These are phyloP conservation scores for Andrena flavipes DNA, from an alignment of 2,888 invertebrate species.

Conservation along the genomic window DNA sequence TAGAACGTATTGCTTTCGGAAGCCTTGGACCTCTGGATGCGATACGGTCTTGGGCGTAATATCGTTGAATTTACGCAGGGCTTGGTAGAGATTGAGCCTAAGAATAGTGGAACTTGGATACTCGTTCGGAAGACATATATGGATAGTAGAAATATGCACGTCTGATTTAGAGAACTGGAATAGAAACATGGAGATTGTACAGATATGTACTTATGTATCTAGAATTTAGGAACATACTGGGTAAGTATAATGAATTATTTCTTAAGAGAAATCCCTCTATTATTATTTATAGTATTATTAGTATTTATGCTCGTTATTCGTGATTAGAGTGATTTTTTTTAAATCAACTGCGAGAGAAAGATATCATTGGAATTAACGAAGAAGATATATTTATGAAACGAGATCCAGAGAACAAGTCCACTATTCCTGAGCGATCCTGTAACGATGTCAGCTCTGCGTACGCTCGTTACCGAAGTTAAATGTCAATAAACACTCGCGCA, in stretches of 20 bases:
- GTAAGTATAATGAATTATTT: too few relatives aligned
- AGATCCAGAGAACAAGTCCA: background rate
- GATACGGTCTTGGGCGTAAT: background rate
- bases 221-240: background rate
- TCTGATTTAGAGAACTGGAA: background rate
- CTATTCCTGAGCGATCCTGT: constrained; percentile 40
- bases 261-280: too few relatives aligned
- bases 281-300: too few relatives aligned
- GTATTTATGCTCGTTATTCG: too few relatives aligned
- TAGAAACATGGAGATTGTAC: background rate
- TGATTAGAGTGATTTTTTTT: background rate
- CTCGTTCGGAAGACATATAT: background rate
- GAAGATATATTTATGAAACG: background rate
- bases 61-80: background rate
- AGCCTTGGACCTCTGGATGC: background rate
- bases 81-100: background rate
- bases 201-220: too few relatives aligned
- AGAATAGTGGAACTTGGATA: background rate
- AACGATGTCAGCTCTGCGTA: constrained; percentile 53
- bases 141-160: background rate
- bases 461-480: constrained; percentile 69
- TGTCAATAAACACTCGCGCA: constrained; percentile 72
- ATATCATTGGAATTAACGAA: background rate
- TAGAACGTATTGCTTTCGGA: background rate
- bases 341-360: background rate